A percentile compares a stretch with the other conserved stretches of the same genome.
Conservation (phyloP, 2,113 vertebrate genomes). For the Psephotus haematonotus region DNA sequence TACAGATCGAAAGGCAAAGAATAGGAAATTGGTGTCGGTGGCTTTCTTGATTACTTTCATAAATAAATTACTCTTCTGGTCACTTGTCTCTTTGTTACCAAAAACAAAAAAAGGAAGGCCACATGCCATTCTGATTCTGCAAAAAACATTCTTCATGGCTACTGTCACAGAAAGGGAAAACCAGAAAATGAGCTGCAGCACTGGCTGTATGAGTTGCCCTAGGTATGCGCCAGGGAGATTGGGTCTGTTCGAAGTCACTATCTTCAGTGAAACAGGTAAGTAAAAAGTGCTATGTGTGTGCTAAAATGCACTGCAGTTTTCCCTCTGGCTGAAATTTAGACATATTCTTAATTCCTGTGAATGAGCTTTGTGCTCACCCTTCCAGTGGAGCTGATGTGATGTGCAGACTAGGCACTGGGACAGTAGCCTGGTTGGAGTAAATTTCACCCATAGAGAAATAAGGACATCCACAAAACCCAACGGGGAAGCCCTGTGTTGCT, state of each 20-base stretch:
- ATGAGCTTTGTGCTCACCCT: background rate
- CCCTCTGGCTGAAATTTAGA: background rate
- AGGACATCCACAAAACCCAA: background rate
- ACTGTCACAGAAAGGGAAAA: background rate
- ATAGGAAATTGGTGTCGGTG: background rate
- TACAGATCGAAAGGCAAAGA: background rate
- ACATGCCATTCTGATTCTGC: background rate
- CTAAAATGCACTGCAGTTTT: background rate
- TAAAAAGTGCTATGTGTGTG: background rate
- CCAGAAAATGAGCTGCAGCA: background rate
- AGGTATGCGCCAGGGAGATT: background rate
- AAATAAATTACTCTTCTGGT: background rate
- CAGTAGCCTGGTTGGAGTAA: background rate
- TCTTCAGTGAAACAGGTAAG: background rate
- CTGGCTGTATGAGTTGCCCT: background rate
- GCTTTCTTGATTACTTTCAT: background rate
- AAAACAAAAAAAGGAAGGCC: background rate
- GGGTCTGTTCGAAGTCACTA: background rate
- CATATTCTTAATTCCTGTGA: background rate
- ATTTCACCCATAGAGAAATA: background rate
- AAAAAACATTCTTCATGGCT: background rate
- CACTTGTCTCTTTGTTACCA: background rate
- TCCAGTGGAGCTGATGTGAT: accelerated
- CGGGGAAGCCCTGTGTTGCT: background rate
- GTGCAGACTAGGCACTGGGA: background rate